Conservation (phyloP, 2,888 invertebrate genomes). For the Gortyna flavago region DNA sequence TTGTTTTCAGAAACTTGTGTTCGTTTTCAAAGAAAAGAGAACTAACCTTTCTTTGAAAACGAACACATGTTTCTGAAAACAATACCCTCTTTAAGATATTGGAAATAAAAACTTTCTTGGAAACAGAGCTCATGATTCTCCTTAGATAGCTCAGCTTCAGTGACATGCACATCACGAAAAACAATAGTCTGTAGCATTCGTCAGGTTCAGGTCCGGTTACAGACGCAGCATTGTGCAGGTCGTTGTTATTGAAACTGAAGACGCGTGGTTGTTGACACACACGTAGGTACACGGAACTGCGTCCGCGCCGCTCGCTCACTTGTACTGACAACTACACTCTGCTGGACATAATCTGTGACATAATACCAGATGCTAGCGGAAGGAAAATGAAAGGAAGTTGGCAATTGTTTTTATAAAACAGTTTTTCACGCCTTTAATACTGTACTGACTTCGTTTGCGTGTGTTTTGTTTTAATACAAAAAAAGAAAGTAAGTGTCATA, state of each 20-base stretch:
- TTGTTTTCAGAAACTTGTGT: neutral
- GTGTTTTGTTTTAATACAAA: neutral
- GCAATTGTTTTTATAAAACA: neutral
- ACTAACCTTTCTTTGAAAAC: no score
- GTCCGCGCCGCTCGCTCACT: slow-evolving; percentile 3
- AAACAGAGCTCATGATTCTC: neutral
- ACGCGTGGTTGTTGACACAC: slow-evolving; percentile 45
- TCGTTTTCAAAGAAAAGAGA: neutral
- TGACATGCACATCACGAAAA: slow-evolving; percentile 45
- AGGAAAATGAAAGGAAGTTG: slow-evolving; percentile 8
- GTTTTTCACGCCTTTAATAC: neutral
- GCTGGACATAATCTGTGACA: neutral
- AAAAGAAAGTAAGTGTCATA: neutral
- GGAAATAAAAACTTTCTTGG: neutral
- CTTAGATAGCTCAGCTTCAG: neutral
- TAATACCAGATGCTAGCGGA: neutral
- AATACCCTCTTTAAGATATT: no score
- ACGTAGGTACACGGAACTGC: slow-evolving; percentile 45
- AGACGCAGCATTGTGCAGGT: slow-evolving; percentile 47
- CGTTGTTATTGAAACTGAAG: slow-evolving; percentile 56
- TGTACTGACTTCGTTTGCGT: neutral
- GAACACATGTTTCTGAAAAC: no score
- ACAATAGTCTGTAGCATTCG: slow-evolving; percentile 40
- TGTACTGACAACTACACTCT: neutral
- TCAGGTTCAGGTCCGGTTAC: slow-evolving; percentile 29